Conservation (phyloP, 2,113 vertebrate genomes). For the Regulus satrapa region DNA sequence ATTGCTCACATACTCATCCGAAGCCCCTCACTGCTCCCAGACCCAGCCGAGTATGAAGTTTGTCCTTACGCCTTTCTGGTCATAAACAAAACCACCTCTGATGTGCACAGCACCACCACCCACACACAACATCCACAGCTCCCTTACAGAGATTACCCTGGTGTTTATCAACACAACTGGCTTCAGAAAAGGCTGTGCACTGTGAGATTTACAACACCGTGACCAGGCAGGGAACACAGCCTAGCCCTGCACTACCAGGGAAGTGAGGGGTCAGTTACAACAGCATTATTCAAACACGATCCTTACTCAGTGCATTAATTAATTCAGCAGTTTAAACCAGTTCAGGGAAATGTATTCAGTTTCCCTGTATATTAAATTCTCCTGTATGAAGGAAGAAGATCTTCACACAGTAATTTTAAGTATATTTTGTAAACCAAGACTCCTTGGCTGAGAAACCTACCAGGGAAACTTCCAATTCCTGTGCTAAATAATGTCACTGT, state of each 20-base stretch:
- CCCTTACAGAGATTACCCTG: too few relatives aligned
- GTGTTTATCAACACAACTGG: not conserved
- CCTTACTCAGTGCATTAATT: not conserved
- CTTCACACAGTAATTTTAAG: not conserved
- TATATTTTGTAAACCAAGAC: not conserved
- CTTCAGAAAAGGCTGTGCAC: not conserved
- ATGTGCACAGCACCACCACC: not conserved
- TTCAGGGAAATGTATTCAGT: not conserved
- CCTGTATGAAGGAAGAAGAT: not conserved
- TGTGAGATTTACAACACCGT: not conserved
- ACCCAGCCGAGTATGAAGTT: not conserved
- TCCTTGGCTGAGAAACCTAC: not conserved
- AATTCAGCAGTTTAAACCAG: not conserved
- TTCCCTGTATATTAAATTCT: too few relatives aligned
- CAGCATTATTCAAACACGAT: not conserved
- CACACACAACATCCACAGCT: not conserved
- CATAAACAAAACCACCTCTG: not conserved
- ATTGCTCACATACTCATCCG: not conserved
- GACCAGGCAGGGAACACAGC: accelerated
- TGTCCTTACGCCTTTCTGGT: not conserved
- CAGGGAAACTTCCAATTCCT: not conserved
- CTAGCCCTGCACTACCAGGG: not conserved
- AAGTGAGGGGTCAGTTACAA: too few relatives aligned
- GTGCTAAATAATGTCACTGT: not conserved
- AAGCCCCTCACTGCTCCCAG: not conserved